Percentiles rank a stretch among this genome's conserved stretches.
These are phyloP conservation scores for Oreochromis niloticus DNA, from an alignment of 2,113 vertebrate genomes.

Conservation along the genomic window DNA sequence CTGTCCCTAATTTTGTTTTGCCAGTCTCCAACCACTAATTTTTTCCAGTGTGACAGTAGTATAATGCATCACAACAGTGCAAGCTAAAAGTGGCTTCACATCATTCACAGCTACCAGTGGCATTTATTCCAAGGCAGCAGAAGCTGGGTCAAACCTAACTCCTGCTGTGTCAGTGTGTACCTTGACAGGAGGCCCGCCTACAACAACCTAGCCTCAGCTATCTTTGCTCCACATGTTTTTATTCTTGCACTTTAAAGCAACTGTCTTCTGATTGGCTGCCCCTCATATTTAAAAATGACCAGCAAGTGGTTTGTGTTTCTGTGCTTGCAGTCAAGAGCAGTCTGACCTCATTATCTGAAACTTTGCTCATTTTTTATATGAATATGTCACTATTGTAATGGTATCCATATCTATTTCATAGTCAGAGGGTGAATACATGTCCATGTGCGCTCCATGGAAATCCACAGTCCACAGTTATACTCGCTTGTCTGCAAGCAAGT, in stretches of 20 bases:
- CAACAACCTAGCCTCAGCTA: neutral
- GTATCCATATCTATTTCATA: neutral
- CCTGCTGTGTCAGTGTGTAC: neutral
- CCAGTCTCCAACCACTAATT: neutral
- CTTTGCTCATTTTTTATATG: neutral
- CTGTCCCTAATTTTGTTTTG: neutral
- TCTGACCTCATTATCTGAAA: neutral
- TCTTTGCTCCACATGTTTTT: neutral
- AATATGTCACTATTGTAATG: neutral
- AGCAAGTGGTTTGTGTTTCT: neutral
- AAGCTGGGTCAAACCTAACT: neutral
- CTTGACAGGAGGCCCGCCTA: conserved; percentile 11
- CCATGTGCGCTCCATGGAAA: neutral
- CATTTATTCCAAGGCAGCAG: neutral
- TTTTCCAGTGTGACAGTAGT: neutral
- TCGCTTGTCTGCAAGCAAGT: neutral
- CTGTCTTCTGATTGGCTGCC: neutral
- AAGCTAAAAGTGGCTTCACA: neutral
- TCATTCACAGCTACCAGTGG: neutral
- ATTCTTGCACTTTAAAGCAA: neutral
- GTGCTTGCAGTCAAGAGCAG: neutral
- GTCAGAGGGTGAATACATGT: neutral
- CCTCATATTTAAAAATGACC: neutral
- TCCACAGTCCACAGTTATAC: neutral
- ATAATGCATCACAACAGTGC: neutral